phyloP scores from a whole-genome alignment of 1,140 invertebrate genomes.

The Gryllus bimaculatus region DNA sequence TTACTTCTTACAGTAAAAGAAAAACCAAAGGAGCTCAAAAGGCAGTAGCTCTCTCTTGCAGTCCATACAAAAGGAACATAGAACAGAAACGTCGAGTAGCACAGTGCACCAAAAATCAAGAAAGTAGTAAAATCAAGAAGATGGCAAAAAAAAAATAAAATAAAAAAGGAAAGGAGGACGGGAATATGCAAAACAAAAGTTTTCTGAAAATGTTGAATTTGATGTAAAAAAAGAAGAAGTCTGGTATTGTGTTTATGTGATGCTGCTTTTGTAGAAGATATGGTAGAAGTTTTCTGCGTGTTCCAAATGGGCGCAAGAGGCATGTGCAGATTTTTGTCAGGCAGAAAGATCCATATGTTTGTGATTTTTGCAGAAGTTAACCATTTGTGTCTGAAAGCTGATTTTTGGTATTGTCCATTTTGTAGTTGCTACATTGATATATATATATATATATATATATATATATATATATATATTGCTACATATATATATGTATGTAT shows the following conservation, averaged over 20 bases:
- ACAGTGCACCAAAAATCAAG: not conserved
- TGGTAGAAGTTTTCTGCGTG: not conserved
- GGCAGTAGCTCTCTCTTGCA: not conserved
- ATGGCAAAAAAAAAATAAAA: not conserved
- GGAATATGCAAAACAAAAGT: not conserved
- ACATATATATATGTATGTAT: no score
- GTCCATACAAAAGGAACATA: not conserved
- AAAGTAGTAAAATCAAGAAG: not conserved
- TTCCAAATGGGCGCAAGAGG: no score
- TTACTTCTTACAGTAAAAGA: not conserved
- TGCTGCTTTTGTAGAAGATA: not conserved
- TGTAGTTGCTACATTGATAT: not conserved
- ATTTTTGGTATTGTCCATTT: not conserved
- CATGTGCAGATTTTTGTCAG: no score
- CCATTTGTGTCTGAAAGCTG: no score
- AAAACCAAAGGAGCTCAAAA: not conserved
- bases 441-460: no score
- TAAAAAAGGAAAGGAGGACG: no score
- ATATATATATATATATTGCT: no score
- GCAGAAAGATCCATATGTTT: no score
- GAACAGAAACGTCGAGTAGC: not conserved
- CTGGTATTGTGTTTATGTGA: not conserved
- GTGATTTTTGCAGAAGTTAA: no score
- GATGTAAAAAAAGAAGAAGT: no score
- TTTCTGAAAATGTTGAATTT: not conserved